Percentiles rank a stretch among this genome's conserved stretches.
Conservation (phyloP, 2,888 invertebrate genomes). For the Dryocosmus kuriphilus region DNA sequence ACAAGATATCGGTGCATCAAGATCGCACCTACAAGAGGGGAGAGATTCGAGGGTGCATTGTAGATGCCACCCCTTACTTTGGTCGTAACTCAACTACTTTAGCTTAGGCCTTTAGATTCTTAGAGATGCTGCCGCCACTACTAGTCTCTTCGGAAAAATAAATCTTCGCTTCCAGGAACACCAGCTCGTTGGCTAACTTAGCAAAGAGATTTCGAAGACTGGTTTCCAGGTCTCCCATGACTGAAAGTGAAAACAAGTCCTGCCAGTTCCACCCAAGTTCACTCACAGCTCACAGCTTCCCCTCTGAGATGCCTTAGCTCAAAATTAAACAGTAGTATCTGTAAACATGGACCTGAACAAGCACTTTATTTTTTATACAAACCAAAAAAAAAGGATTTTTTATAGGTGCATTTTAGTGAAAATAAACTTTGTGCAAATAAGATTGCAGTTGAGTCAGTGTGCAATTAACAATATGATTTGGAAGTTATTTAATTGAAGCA, state of each 20-base stretch:
- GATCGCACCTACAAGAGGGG: slow-evolving; percentile 37
- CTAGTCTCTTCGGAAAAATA: slow-evolving; percentile 73
- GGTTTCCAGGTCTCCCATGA: slow-evolving; percentile 29
- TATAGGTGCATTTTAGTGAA: neutral
- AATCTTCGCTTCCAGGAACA: slow-evolving; percentile 73
- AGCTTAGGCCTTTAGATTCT: too few relatives aligned
- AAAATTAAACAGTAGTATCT: slow-evolving; percentile 31
- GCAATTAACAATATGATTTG: neutral
- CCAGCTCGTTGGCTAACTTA: slow-evolving; percentile 46
- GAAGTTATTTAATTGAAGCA: neutral
- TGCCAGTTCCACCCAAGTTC: slow-evolving; percentile 18
- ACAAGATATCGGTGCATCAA: slow-evolving; percentile 37
- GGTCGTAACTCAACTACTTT: slow-evolving; percentile 41
- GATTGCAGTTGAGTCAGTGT: neutral
- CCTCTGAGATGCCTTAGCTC: slow-evolving; percentile 6
- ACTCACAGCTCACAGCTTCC: neutral
- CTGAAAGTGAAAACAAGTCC: slow-evolving; percentile 37
- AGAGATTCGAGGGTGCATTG: slow-evolving; percentile 31
- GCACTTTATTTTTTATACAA: neutral
- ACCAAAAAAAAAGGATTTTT: neutral
- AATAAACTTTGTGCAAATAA: neutral
- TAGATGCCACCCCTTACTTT: slow-evolving; percentile 30
- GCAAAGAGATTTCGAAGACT: slow-evolving; percentile 31
- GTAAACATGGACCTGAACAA: slow-evolving; percentile 14
- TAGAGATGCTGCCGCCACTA: slow-evolving; percentile 38